These are phyloP conservation scores for Cyprinodon diabolis DNA, from an alignment of 2,797 vertebrate genomes.

Conservation along the genomic window DNA sequence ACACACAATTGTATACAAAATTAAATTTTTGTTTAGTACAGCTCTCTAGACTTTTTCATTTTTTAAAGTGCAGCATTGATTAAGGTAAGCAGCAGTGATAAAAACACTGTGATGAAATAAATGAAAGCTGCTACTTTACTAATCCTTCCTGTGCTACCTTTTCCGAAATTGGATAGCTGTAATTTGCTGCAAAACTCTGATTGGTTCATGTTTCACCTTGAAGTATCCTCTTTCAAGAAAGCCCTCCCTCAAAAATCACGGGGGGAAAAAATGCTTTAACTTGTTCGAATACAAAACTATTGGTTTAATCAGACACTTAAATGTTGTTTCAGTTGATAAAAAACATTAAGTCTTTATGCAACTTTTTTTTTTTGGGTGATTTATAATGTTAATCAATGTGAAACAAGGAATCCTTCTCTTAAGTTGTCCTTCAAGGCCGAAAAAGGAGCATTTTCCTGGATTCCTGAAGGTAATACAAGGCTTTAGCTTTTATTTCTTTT, in stretches of 20 bases:
- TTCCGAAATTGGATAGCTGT: too few relatives aligned
- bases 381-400: not conserved
- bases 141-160: too few relatives aligned
- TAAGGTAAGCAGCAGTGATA: too few relatives aligned
- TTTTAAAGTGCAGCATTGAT: too few relatives aligned
- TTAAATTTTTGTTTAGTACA: too few relatives aligned
- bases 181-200: too few relatives aligned
- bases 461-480: constrained; percentile 4
- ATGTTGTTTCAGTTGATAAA: not conserved
- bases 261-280: too few relatives aligned
- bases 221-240: not conserved
- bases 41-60: too few relatives aligned
- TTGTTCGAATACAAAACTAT: not conserved
- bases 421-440: constrained; percentile 17
- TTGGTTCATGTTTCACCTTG: not conserved
- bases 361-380: not conserved
- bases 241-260: too few relatives aligned
- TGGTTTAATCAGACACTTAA: not conserved
- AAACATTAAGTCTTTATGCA: not conserved
- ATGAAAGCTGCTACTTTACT: too few relatives aligned
- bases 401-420: not conserved
- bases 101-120: too few relatives aligned
- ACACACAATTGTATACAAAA: too few relatives aligned
- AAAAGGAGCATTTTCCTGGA: not conserved
- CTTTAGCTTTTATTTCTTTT: not conserved